These are phyloP conservation scores for Drosophila fungiperda DNA, from an alignment of 2,888 invertebrate genomes.

Conservation along the genomic window DNA sequence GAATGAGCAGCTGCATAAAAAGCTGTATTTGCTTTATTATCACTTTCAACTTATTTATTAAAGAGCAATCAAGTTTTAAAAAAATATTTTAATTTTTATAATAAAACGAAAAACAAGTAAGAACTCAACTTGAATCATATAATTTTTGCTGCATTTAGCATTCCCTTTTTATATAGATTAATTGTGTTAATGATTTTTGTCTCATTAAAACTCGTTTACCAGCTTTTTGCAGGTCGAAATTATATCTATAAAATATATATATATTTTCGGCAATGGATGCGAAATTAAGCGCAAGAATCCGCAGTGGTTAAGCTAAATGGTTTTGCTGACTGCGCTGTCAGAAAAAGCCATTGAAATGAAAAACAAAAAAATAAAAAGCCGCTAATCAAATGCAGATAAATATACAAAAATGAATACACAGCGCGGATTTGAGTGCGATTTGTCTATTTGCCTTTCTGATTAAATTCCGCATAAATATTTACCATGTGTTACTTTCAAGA, in stretches of 20 bases:
- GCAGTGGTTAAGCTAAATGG: constrained; percentile 23
- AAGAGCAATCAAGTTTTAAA: background rate
- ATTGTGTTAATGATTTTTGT: background rate
- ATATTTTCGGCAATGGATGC: constrained; percentile 20
- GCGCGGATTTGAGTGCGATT: background rate
- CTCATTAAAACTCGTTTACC: background rate
- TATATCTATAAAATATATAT: constrained; percentile 3
- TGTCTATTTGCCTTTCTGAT: constrained; percentile 41
- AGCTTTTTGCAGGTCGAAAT: background rate
- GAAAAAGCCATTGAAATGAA: constrained; percentile 46
- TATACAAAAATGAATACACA: constrained; percentile 46
- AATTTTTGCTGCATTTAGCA: no score
- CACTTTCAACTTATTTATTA: background rate
- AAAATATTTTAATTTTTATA: background rate
- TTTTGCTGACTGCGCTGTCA: background rate
- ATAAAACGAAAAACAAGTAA: background rate
- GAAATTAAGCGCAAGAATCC: constrained; percentile 20
- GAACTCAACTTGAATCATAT: background rate
- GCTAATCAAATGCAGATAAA: constrained; percentile 74
- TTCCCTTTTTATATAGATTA: no score
- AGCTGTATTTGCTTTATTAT: background rate
- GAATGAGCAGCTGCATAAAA: background rate
- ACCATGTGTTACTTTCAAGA: constrained; percentile 31
- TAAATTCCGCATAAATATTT: constrained; percentile 72
- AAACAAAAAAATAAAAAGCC: constrained; percentile 41